Evolutionary conservation across 2,888 invertebrate species (phyloP).

Genomic region (Macroteleia sp.): DNA sequence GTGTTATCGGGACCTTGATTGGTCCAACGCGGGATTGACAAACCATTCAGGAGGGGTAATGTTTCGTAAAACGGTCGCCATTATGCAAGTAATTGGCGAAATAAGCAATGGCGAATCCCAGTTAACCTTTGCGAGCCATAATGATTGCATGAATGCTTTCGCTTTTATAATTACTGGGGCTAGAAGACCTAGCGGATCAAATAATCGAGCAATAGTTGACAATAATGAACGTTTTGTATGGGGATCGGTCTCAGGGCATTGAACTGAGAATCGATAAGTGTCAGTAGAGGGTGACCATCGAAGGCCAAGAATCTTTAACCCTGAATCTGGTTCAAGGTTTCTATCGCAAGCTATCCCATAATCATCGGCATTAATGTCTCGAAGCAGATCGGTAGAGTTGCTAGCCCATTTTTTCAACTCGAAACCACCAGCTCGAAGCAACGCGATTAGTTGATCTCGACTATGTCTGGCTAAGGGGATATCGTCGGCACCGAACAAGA

Average conservation of each 20-base stretch:
- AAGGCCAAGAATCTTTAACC: neutral
- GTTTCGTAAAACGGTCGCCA: neutral
- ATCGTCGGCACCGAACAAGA: neutral
- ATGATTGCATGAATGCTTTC: neutral
- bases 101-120: neutral
- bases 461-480: neutral
- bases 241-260: no score
- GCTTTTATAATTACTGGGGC: neutral
- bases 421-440: neutral
- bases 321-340: neutral
- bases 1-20: neutral
- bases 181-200: neutral
- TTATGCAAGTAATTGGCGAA: no score
- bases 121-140: neutral
- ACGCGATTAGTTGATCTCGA: neutral
- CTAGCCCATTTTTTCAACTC: slow-evolving; percentile 34
- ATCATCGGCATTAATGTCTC: neutral
- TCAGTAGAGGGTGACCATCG: neutral
- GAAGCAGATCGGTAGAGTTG: neutral
- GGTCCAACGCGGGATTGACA: neutral
- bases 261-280: neutral
- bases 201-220: neutral
- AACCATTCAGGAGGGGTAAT: neutral
- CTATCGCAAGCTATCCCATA: neutral
- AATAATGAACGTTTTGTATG: neutral